A percentile compares a stretch with the other conserved stretches of the same genome.
These are phyloP conservation scores for Zaprionus lachaisei DNA, from an alignment of 1,140 invertebrate species.

Conservation along the genomic window DNA sequence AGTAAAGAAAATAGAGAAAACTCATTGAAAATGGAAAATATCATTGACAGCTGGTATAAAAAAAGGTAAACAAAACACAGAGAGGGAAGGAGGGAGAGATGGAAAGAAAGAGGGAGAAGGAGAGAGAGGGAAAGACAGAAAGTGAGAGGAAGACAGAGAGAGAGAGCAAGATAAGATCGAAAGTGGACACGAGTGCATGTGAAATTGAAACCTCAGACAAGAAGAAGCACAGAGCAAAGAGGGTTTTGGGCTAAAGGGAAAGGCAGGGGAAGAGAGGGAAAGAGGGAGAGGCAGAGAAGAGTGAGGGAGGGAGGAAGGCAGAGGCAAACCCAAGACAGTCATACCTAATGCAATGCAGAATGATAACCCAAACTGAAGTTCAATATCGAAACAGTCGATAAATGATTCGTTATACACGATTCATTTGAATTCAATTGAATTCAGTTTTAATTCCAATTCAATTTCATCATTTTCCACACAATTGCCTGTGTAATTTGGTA, in stretches of 20 bases:
- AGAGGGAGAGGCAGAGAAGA: background rate
- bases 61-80: constrained; percentile 8
- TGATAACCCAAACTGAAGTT: constrained; percentile 3
- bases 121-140: no score
- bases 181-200: background rate
- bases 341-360: background rate
- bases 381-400: background rate
- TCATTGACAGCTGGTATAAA: constrained; percentile 37
- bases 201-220: background rate
- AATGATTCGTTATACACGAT: background rate
- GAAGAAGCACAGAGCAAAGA: background rate
- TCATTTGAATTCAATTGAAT: background rate
- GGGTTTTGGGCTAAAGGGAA: background rate
- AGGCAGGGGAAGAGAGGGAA: background rate
- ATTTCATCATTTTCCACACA: background rate
- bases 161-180: constrained; percentile 5
- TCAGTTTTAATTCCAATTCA: background rate
- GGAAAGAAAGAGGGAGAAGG: background rate
- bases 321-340: no score
- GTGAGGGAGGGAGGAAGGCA: no score
- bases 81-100: background rate
- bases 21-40: constrained; percentile 24
- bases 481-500: background rate
- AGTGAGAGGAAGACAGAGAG: background rate
- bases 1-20: constrained; percentile 7